Base-by-base conservation (phyloP, 2,888 invertebrate species). In the Watsonalla cultraria region DNA sequence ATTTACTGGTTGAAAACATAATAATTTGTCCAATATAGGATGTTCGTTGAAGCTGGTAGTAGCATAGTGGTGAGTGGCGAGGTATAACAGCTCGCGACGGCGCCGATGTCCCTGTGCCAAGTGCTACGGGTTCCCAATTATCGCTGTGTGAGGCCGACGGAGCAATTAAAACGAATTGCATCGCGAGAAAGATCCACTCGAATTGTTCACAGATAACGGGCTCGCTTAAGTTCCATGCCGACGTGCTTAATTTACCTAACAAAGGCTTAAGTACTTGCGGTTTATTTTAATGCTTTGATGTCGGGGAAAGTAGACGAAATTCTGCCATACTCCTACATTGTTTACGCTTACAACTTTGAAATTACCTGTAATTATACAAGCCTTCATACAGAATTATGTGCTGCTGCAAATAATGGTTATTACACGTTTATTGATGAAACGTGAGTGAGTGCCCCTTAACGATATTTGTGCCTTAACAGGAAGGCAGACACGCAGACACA, bases 131-230 rank as follows among this genome's bases (percentile, higher is more conserved):
- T 11, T 42, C 42, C 42, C 42, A 42, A 42, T 42, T 42, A 37
- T 14, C 52, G 52, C 47, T 35, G 24, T 37, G 52, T 37, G 52
- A 13, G 52, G 52, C 39, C 34, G 42, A 8, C 42, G 42, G 46
- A 46, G 53, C 61, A 61, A 59, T 60, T 56, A 63, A 57, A 64
- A 58, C 54, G 55, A 64, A 64, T 59, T 57, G 60, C 54, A 49
- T 51, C 54, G 59, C 57, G 52, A 51, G 59, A 56, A 55, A 56
- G 52, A 58, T 53, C 54, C 51, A 54, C 51, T 46, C 54, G 57
- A 59, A 59, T 58, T 51, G 54, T 54, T 58, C 55, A 51, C 14
- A 46, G 56, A 15, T 55, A 45, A 51, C 58, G 52, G 39, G 37
- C 42, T 42, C 42, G 42, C 42, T 42, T 5, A 42, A 42, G 42